Percentiles rank a stretch among this genome's conserved stretches.
phyloP scores from a whole-genome alignment of 1,140 invertebrate species.

The Papilio polytes region DNA sequence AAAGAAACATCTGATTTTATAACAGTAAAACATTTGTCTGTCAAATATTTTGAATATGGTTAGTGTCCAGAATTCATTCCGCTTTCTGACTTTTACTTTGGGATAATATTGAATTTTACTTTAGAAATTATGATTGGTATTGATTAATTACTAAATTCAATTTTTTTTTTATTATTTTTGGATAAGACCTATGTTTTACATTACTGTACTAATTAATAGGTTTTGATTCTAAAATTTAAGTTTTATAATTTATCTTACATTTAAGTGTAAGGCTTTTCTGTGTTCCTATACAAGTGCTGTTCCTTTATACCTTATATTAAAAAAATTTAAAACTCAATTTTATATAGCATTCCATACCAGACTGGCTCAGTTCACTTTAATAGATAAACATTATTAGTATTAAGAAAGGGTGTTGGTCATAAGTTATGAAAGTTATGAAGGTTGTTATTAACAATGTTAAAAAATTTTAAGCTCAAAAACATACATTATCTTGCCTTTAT shows the following conservation, averaged over 20 bases:
- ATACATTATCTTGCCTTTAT: slow-evolving; percentile 21
- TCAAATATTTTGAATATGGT: neutral
- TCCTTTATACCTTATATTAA: neutral
- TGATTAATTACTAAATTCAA: neutral
- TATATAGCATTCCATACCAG: neutral
- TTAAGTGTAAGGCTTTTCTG: neutral
- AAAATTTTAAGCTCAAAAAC: neutral
- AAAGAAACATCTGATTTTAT: neutral
- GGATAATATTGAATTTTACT: neutral
- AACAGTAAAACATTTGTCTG: neutral
- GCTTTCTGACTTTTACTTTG: neutral
- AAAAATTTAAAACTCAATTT: neutral
- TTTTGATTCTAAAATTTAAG: neutral
- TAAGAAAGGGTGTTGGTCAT: neutral
- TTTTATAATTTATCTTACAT: neutral
- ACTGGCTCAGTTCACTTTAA: neutral
- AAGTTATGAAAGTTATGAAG: too few relatives aligned
- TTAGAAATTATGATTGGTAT: neutral
- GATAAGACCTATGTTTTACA: neutral
- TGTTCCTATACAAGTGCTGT: neutral
- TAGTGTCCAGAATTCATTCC: neutral
- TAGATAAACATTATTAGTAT: neutral
- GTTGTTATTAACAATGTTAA: neutral
- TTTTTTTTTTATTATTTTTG: neutral
- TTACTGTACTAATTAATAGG: neutral